phyloP scores from a whole-genome alignment of 2,797 vertebrate species.

The Phrynocephalus guinanensis region DNA sequence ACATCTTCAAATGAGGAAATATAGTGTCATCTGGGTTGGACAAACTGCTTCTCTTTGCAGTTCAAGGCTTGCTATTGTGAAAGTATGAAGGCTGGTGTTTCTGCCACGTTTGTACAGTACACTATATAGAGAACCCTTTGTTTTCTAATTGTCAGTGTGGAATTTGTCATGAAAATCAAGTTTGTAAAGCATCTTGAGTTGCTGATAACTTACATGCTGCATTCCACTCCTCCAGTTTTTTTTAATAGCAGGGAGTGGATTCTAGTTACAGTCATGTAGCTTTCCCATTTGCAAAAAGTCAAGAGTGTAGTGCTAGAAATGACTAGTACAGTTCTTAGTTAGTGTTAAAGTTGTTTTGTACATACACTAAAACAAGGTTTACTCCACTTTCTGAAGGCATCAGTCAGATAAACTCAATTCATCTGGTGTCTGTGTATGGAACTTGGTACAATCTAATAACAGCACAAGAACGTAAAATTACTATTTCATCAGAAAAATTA shows the following conservation, averaged over 20 bases:
- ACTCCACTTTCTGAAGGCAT: background rate
- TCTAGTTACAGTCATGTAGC: background rate
- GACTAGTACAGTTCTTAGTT: background rate
- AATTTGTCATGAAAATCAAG: conserved; percentile 13
- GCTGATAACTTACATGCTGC: background rate
- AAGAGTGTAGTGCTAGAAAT: background rate
- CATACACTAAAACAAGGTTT: background rate
- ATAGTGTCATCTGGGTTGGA: background rate
- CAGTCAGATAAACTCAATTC: background rate
- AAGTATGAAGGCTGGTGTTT: background rate
- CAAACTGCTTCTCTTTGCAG: conserved; percentile 13
- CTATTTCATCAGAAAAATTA: background rate
- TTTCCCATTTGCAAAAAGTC: too few relatives aligned
- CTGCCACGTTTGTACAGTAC: background rate
- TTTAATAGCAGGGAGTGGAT: background rate
- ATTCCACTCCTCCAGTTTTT: background rate
- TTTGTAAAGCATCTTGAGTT: background rate
- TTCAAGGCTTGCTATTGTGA: conserved; percentile 14
- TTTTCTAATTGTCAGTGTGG: conserved; percentile 5
- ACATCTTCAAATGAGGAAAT: conserved; percentile 8
- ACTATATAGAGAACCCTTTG: conserved; percentile 23
- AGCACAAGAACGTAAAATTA: background rate
- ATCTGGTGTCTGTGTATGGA: background rate
- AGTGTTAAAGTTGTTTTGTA: background rate
- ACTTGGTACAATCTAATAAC: background rate